phyloP scores from a whole-genome alignment of 2,888 invertebrate species.

The Ligdia adustata region DNA sequence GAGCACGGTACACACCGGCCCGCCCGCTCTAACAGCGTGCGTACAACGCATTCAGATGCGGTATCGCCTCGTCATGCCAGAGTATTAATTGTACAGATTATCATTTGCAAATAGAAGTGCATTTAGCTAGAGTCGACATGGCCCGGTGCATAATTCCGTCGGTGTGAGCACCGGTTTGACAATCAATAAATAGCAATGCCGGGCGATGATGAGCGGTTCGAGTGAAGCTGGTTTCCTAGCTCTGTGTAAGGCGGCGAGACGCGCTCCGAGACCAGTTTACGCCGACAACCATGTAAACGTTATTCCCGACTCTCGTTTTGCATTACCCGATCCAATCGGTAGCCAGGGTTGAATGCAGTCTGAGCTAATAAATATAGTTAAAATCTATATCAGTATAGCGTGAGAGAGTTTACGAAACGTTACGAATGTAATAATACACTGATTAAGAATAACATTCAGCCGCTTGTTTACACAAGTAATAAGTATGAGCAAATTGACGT shows the following conservation, averaged over 20 bases:
- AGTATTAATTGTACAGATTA: slow-evolving; percentile 24
- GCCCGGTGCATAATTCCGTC: slow-evolving; percentile 7
- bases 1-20: slow-evolving; percentile 47
- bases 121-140: slow-evolving; percentile 6
- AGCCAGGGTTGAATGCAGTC: slow-evolving; percentile 69
- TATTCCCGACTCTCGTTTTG: slow-evolving; percentile 80
- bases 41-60: slow-evolving; percentile 62
- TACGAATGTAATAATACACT: slow-evolving; percentile 2
- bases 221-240: slow-evolving; percentile 65
- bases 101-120: slow-evolving; percentile 10
- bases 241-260: slow-evolving; percentile 48
- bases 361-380: slow-evolving; percentile 24
- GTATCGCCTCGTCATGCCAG: slow-evolving; percentile 41
- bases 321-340: slow-evolving; percentile 79
- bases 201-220: slow-evolving; percentile 44
- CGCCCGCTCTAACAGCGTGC: slow-evolving; percentile 56
- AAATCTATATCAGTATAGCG: slow-evolving; percentile 23
- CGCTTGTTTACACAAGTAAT: slow-evolving; percentile 3
- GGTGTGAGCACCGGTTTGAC: slow-evolving; percentile 23
- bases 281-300: slow-evolving; percentile 84
- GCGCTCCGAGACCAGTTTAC: slow-evolving; percentile 78
- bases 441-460: not conserved
- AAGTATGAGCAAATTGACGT: slow-evolving; percentile 9
- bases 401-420: not conserved
- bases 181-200: slow-evolving; percentile 33